Evolutionary conservation across 2,797 vertebrate genomes (phyloP).

Genomic region (Rhincodon typus): DNA sequence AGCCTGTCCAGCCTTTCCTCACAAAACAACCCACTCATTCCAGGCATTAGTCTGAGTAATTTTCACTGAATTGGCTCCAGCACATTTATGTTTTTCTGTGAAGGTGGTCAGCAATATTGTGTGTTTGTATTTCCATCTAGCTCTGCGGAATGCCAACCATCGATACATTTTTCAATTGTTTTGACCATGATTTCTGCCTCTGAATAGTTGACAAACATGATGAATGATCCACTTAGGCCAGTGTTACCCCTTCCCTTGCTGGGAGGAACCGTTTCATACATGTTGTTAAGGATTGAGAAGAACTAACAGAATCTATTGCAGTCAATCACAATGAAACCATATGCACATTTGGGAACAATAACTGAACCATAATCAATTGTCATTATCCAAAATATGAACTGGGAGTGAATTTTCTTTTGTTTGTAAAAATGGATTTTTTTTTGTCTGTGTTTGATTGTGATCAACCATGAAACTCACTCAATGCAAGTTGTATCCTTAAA

Average conservation of each 20-base stretch:
- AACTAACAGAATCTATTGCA: background rate
- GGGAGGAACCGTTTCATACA: background rate
- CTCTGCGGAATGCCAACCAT: background rate
- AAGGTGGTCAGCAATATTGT: no score
- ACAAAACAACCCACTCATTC: no score
- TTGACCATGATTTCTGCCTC: slow-evolving; percentile 9
- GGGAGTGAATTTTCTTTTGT: background rate
- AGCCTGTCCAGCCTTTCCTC: no score
- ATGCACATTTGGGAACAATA: background rate
- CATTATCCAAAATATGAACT: background rate
- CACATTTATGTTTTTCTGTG: no score
- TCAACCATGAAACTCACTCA: background rate
- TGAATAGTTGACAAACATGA: background rate
- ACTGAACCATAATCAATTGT: no score
- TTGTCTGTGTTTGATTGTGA: background rate
- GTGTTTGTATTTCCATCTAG: background rate
- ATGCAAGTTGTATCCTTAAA: slow-evolving; percentile 5
- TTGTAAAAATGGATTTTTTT: background rate
- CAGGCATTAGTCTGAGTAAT: no score
- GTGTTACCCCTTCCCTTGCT: background rate
- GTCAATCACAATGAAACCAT: background rate
- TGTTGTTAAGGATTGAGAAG: background rate
- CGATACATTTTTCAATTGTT: background rate
- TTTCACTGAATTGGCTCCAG: no score
- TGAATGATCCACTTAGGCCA: slow-evolving; percentile 3